These are phyloP conservation scores for Pollimyrus isidori DNA, from an alignment of 2,113 vertebrate genomes.

Conservation along the genomic window DNA sequence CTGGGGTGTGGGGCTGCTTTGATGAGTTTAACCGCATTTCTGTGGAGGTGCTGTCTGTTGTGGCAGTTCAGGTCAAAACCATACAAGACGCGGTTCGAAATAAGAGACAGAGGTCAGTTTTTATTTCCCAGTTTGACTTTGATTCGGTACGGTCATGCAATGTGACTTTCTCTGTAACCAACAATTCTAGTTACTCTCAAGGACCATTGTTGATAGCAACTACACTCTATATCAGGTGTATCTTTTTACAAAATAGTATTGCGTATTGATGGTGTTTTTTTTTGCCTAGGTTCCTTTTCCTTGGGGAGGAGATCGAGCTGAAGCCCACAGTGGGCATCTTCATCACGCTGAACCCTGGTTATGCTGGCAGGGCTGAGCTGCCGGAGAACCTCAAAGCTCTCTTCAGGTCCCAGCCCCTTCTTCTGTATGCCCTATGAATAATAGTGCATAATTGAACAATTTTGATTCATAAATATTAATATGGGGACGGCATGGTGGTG, in stretches of 20 bases:
- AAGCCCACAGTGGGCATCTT: conserved; percentile 65
- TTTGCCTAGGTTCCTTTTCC: conserved; percentile 54
- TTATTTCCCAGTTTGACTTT: neutral
- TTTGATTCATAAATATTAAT: neutral
- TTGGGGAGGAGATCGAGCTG: conserved; percentile 59
- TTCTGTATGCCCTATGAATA: neutral
- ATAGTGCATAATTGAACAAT: neutral
- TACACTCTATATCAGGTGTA: neutral
- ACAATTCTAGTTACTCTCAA: neutral
- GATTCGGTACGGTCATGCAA: neutral
- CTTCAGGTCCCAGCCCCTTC: conserved; percentile 51
- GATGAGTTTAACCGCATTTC: conserved; percentile 67
- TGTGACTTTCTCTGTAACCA: neutral
- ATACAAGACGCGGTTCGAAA: conserved; percentile 62
- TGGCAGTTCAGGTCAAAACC: conserved; percentile 63
- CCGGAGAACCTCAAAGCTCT: conserved; percentile 66
- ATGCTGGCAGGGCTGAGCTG: conserved; percentile 63
- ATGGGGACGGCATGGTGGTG: no score
- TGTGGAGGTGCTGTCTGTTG: conserved; percentile 61
- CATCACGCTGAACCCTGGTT: conserved; percentile 65
- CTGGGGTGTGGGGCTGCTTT: conserved; percentile 58
- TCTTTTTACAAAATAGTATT: neutral
- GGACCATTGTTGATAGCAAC: neutral
- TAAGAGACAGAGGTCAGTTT: conserved; percentile 59
- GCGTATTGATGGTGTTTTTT: neutral